phyloP scores from a whole-genome alignment of 2,113 vertebrate species.

The Apaloderma vittatum region DNA sequence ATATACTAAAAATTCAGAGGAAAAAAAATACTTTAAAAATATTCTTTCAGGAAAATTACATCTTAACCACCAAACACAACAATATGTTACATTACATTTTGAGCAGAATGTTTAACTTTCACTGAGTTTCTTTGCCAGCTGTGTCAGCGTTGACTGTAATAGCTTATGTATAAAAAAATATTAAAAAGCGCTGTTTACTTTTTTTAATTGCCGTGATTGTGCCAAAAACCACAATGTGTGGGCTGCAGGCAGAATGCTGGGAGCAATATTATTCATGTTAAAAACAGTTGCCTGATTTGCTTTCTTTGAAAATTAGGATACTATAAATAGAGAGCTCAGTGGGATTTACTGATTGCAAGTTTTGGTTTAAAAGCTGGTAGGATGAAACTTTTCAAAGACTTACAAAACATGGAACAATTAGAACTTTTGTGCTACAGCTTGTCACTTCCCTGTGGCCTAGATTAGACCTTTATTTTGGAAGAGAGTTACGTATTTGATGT shows the following conservation, averaged over 20 bases:
- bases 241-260: slow-evolving; percentile 54
- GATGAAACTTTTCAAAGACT: slow-evolving; percentile 29
- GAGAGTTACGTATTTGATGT: neutral
- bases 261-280: slow-evolving; percentile 60
- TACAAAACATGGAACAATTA: neutral
- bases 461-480: neutral
- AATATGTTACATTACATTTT: slow-evolving; percentile 55
- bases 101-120: slow-evolving; percentile 63
- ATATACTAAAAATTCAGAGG: neutral
- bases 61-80: slow-evolving; percentile 45
- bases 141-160: slow-evolving; percentile 49
- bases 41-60: slow-evolving; percentile 29
- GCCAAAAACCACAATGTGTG: slow-evolving; percentile 68
- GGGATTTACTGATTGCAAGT: slow-evolving; percentile 28
- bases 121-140: slow-evolving; percentile 69
- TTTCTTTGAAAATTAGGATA: slow-evolving; percentile 66
- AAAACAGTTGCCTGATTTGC: slow-evolving; percentile 56
- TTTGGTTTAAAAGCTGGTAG: slow-evolving; percentile 33
- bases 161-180: slow-evolving; percentile 53
- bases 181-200: slow-evolving; percentile 57
- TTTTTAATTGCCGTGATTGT: slow-evolving; percentile 34
- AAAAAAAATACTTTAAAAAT: slow-evolving; percentile 2
- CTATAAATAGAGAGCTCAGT: slow-evolving; percentile 62
- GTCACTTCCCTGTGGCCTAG: neutral
- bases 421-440: neutral